Evolutionary conservation across 2,113 vertebrate genomes (phyloP).

Genomic region (Holacanthus passer): DNA sequence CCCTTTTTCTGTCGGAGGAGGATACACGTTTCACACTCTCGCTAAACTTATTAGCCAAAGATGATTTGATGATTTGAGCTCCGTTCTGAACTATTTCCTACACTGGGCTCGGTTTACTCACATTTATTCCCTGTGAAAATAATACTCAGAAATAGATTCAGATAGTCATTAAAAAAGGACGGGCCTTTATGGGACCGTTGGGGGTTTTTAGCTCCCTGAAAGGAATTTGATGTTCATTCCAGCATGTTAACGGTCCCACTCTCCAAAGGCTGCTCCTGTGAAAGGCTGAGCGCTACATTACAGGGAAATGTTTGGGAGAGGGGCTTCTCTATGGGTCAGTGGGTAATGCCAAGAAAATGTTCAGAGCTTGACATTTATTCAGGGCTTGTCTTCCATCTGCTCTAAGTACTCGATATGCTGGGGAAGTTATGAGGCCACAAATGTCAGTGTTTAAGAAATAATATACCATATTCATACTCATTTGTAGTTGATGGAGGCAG

Average conservation of each 20-base stretch:
- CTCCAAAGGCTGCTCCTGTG: constrained; percentile 52
- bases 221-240: constrained; percentile 78
- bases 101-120: constrained; percentile 30
- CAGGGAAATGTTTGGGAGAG: constrained; percentile 59
- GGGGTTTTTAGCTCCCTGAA: constrained; percentile 70
- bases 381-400: constrained; percentile 42
- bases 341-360: constrained; percentile 57
- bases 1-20: constrained; percentile 61
- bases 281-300: constrained; percentile 62
- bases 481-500: constrained; percentile 9
- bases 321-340: constrained; percentile 69
- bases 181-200: constrained; percentile 38
- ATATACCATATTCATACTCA: background rate
- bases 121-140: constrained; percentile 39
- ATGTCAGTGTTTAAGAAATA: constrained; percentile 33
- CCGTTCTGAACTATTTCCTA: constrained; percentile 26
- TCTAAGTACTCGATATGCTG: constrained; percentile 9
- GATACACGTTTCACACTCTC: constrained; percentile 58
- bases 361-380: constrained; percentile 61
- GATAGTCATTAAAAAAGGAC: constrained; percentile 44
- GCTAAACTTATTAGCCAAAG: constrained; percentile 74
- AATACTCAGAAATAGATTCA: constrained; percentile 42
- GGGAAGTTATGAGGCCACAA: constrained; percentile 10
- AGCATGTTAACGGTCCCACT: constrained; percentile 55
- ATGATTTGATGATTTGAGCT: constrained; percentile 23